Base-by-base conservation (phyloP, 2,113 vertebrate genomes). In the Hystrix cristata region DNA sequence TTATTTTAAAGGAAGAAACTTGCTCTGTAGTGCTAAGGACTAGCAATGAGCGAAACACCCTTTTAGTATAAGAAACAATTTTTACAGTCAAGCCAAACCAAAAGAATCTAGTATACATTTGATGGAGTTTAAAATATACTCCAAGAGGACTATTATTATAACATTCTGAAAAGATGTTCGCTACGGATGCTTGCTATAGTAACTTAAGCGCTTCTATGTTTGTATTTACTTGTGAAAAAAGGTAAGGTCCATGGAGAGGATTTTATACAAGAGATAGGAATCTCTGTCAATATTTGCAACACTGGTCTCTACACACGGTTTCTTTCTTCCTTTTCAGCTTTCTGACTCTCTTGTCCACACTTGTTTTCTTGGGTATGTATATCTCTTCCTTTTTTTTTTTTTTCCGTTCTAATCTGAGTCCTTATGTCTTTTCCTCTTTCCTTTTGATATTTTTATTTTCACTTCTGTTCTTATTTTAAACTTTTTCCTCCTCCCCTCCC, bases 21-120 rank as follows among this genome's bases (percentile, higher is more conserved):
- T 91, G 4, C 38, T 82, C 7, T 51, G 7, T 74, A 79, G 15
- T 53, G 1, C 10, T 94, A 29, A 83, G 43, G 34, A 74, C 6
- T 29, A 89, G 27, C 14, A 46, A 18, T 62, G 64, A 94, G 4
- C 62, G 43, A 94, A 94, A 87, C 51, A 76, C 55, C 4, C 34
- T 11, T 64, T 90, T 65, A 74, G 5, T 53, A 69, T 78, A 34
- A 96, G 79, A 87, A 18, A 31, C 0, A 72, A 13, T 51, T 76
- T 93, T 82, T 53, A 69, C 15, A 3, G 27, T 53, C n/a, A 93
- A 87, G 11, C 31, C 62, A 84, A 67, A 80, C 7, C 7, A 69
- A 87, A 91, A 93, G 4, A 64, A 92, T 74, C 7, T 46, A 74
- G 5, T 60, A 62, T 80, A 94, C 87, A 90, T 90, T 91, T 91